Conservation (phyloP, 2,797 vertebrate species). For the Chaenodraco wilsoni region DNA sequence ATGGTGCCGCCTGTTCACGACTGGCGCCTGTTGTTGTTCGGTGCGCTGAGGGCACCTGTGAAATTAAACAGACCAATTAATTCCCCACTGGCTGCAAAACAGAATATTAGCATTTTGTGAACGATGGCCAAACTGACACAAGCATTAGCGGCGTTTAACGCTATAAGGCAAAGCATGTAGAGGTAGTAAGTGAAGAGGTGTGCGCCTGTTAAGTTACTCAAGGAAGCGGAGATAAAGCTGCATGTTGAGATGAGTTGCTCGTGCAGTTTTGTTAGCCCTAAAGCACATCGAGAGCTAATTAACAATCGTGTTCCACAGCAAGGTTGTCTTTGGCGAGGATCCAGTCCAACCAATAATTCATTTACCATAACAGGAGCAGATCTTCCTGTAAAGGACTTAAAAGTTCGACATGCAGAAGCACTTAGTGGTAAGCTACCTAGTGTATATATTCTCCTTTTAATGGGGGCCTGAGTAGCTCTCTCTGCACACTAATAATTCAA, state of each 20-base stretch:
- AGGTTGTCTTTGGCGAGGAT: slow-evolving; percentile 76
- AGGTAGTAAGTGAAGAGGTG: slow-evolving; percentile 49
- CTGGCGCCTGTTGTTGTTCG: slow-evolving; percentile 66
- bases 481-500: slow-evolving; percentile 62
- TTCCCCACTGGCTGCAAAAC: slow-evolving; percentile 69
- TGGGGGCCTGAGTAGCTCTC: slow-evolving; percentile 60
- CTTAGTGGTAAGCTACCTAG: slow-evolving; percentile 65
- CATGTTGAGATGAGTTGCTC: slow-evolving; percentile 68
- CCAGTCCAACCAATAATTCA: slow-evolving; percentile 77
- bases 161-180: slow-evolving; percentile 60
- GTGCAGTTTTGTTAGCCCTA: slow-evolving; percentile 77
- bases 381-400: slow-evolving; percentile 73
- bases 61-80: slow-evolving; percentile 82
- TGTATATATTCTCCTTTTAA: slow-evolving; percentile 68
- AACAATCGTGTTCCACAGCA: slow-evolving; percentile 74
- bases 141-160: slow-evolving; percentile 53
- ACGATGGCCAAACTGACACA: slow-evolving; percentile 57
- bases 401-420: slow-evolving; percentile 71
- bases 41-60: slow-evolving; percentile 77
- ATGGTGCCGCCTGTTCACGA: slow-evolving; percentile 77
- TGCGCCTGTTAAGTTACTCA: slow-evolving; percentile 57
- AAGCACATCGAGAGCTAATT: slow-evolving; percentile 78
- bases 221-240: slow-evolving; percentile 50
- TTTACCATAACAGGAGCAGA: slow-evolving; percentile 68
- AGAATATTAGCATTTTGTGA: slow-evolving; percentile 69